Conservation (phyloP, 1,140 invertebrate species). For the Microplitis demolitor region DNA sequence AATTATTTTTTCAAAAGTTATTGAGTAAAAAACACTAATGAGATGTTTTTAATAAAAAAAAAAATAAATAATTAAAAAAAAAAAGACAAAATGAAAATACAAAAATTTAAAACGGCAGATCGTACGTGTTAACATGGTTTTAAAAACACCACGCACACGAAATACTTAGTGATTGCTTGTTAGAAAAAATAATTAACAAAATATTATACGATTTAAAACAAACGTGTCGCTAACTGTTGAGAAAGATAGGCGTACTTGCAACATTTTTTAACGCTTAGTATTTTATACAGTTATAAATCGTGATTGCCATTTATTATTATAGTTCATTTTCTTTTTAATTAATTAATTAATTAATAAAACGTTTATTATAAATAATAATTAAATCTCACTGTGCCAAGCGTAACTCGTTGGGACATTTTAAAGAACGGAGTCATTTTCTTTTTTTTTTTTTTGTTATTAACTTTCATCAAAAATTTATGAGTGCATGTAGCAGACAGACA, state of each 20-base stretch:
- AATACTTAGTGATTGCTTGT: neutral
- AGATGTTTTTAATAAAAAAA: neutral
- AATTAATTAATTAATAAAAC: neutral
- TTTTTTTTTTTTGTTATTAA: no score
- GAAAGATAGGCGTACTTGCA: conserved; percentile 50
- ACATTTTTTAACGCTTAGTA: neutral
- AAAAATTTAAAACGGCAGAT: no score
- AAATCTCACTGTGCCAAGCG: neutral
- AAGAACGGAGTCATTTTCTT: no score
- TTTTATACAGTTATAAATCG: conserved; percentile 8
- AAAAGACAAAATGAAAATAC: neutral
- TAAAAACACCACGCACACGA: neutral
- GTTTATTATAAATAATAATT: no score
- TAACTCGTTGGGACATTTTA: no score
- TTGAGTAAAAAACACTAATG: conserved; percentile 22
- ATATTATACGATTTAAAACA: neutral
- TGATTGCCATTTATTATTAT: conserved; percentile 12
- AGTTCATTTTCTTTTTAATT: neutral
- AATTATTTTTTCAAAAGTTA: conserved; percentile 34
- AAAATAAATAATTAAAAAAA: neutral
- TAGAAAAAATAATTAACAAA: neutral
- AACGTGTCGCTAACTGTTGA: conserved; percentile 48
- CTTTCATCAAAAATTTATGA: no score
- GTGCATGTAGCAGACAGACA: no score
- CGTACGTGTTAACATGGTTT: neutral